A percentile compares a stretch with the other conserved stretches of the same genome.
These are phyloP conservation scores for Xenopus borealis DNA, from an alignment of 2,113 vertebrate species.

Conservation along the genomic window DNA sequence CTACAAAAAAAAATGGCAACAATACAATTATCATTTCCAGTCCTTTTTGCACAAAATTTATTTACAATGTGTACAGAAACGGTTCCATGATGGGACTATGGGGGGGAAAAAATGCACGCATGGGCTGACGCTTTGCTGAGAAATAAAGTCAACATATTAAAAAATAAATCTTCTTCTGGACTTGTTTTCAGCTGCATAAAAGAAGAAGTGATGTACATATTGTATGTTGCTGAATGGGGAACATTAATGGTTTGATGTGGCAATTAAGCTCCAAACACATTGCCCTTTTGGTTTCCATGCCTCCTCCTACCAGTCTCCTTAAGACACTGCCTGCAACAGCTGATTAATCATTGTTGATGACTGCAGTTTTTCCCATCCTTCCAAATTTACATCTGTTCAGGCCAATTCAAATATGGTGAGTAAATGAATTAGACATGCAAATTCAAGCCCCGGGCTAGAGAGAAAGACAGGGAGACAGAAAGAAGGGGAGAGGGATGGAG, in stretches of 20 bases:
- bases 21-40: conserved; percentile 85
- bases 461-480: conserved; percentile 30
- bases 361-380: conserved; percentile 82
- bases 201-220: conserved; percentile 77
- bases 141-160: conserved; percentile 85
- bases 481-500: conserved; percentile 42
- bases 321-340: conserved; percentile 86
- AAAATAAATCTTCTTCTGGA: conserved; percentile 77
- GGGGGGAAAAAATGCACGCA: conserved; percentile 72
- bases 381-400: conserved; percentile 82
- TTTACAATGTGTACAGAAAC: conserved; percentile 96
- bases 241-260: conserved; percentile 82
- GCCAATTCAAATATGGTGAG: conserved; percentile 80
- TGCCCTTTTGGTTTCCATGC: conserved; percentile 80
- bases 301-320: conserved; percentile 85
- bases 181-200: conserved; percentile 75
- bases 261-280: conserved; percentile 78
- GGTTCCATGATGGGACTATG: conserved; percentile 89
- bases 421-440: conserved; percentile 73
- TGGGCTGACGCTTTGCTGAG: conserved; percentile 76
- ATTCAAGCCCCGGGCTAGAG: conserved; percentile 68
- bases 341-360: conserved; percentile 84
- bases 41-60: conserved; percentile 95
- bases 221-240: conserved; percentile 71
- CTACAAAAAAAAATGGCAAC: conserved; percentile 79